Base-by-base conservation (phyloP, 1,140 invertebrate species). In the Monochamus saltuarius region DNA sequence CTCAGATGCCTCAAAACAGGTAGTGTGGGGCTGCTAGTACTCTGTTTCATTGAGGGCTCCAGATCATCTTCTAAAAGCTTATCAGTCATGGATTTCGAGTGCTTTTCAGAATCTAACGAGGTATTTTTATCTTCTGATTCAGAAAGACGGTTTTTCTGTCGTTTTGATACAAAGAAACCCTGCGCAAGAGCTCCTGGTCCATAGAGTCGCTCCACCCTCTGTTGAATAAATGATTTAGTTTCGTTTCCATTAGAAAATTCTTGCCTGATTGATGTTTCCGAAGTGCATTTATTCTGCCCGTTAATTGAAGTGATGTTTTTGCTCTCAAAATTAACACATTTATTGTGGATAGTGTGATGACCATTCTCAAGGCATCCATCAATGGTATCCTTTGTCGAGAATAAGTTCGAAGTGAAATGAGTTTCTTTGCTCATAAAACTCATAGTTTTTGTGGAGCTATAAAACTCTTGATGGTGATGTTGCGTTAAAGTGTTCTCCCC, bases 171-270 rank as follows among this genome's bases (percentile, higher is more conserved):
- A 70, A 90, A 89, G 69, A 93, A 93, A 7, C 89, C 89, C 73
- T 91, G 89, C 2, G 89, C 89, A 7, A 92, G 71, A 10, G 91
- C 90, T 19, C 90, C 89, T 0, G 90, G 89, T 0, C 92, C 92
- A 74, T 94, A 95, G 0, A 95, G 75, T 56, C 91, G 81, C 71
- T 95, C 92, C 1, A 95, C 91, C 37, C 91, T 82, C 72, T 94
- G 90, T 73, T 94, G 88, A 34, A 95, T 92, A 63, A 94, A 91
- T 35, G 91, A 94, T 70, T 88, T 89, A 66, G 85, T 84, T 45
- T 84, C 83, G 11, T 66, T 74, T 17, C 67, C 52, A 51, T 72
- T 73, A 7, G 73, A 54, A 73, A 36, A 75, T 73, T 69, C 65
- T 58, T 66, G 61, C 17, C 52, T 66, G 55, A 66, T 52, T 1